phyloP scores from a whole-genome alignment of 1,140 invertebrate genomes.

The Heliconius nattereri region DNA sequence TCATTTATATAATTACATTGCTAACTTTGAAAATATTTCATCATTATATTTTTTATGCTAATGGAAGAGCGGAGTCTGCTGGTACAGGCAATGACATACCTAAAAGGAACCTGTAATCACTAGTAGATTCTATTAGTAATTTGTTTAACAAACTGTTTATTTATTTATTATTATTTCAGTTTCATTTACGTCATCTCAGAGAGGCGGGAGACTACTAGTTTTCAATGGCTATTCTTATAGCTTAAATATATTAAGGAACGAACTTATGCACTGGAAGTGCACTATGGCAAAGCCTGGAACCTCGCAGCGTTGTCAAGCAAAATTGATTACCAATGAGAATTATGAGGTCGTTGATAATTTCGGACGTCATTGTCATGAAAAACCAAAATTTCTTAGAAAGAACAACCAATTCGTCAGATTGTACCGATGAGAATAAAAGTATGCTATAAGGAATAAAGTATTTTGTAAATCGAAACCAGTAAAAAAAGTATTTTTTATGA shows the following conservation, averaged over 20 bases:
- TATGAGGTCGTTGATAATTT: conserved; percentile 47
- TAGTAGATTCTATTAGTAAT: too few species aligned
- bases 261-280: conserved; percentile 54
- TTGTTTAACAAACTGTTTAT: too few species aligned
- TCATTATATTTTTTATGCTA: too few species aligned
- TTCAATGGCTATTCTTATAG: conserved; percentile 60
- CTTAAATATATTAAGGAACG: conserved; percentile 42
- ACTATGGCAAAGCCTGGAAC: conserved; percentile 56
- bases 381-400: conserved; percentile 48
- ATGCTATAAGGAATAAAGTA: too few species aligned
- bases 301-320: conserved; percentile 45
- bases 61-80: too few species aligned
- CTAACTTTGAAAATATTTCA: conserved; percentile 19
- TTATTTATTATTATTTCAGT: conserved; percentile 45
- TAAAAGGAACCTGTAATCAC: too few species aligned
- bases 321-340: background rate
- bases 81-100: too few species aligned
- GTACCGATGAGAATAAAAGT: conserved; percentile 28
- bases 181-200: conserved; percentile 55
- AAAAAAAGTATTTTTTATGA: too few species aligned
- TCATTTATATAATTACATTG: background rate
- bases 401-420: conserved; percentile 45
- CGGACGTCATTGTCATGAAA: conserved; percentile 49
- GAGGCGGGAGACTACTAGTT: conserved; percentile 55
- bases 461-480: too few species aligned